A percentile compares a stretch with the other conserved stretches of the same genome.
Conservation (phyloP, 2,797 vertebrate genomes). For the Hafferia zeledoni region DNA sequence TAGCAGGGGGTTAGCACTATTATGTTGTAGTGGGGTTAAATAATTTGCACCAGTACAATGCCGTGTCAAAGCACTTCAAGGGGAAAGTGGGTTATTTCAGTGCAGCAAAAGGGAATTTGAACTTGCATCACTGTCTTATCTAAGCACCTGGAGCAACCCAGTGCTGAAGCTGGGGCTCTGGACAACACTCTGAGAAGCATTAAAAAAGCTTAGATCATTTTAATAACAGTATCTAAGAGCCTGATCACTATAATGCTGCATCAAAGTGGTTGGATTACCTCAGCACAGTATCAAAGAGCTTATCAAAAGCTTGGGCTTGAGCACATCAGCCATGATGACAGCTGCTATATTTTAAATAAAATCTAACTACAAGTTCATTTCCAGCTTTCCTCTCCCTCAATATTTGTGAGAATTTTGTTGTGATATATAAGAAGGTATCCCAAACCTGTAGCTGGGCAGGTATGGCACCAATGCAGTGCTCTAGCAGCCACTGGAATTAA, state of each 20-base stretch:
- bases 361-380: conserved; percentile 67
- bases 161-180: conserved; percentile 22
- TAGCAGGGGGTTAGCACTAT: background rate
- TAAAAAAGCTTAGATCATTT: conserved; percentile 58
- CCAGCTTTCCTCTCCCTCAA: conserved; percentile 64
- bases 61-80: background rate
- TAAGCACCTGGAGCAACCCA: background rate
- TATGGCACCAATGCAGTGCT: conserved; percentile 25
- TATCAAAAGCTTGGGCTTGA: conserved; percentile 14
- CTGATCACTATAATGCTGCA: conserved; percentile 57
- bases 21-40: background rate
- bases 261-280: conserved; percentile 52
- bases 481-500: conserved; percentile 44
- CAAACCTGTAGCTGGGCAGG: background rate
- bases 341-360: conserved; percentile 65
- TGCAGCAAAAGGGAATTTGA: background rate
- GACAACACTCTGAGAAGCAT: background rate
- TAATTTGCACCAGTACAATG: background rate
- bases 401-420: conserved; percentile 70
- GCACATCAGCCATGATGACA: conserved; percentile 46
- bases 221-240: conserved; percentile 42
- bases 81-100: conserved; percentile 7
- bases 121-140: conserved; percentile 20
- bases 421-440: conserved; percentile 16
- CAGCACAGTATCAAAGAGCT: conserved; percentile 62